Conservation (phyloP, 2,888 invertebrate species). For the Pachymerium ferrugineum region DNA sequence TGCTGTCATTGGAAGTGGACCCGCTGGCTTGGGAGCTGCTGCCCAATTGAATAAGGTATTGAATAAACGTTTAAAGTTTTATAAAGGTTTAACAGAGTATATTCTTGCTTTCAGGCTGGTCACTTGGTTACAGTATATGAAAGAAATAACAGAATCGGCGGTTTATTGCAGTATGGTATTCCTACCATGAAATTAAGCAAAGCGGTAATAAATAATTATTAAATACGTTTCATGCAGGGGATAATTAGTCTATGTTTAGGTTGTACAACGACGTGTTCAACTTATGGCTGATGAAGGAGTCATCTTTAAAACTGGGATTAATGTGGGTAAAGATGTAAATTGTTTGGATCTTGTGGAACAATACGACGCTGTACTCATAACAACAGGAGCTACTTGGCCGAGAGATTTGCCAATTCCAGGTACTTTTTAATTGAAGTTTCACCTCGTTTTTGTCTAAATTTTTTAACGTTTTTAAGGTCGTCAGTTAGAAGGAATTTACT, state of each 20-base stretch:
- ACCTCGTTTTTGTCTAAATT: not conserved
- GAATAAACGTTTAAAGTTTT: not conserved
- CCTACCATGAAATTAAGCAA: conserved; percentile 98
- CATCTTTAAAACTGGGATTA: conserved; percentile 76
- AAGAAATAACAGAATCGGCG: conserved; percentile 90
- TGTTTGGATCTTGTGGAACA: conserved; percentile 58
- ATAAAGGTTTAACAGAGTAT: not conserved
- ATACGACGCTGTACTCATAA: conserved; percentile 80
- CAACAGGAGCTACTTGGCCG: conserved; percentile 94
- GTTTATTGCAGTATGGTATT: conserved; percentile 93
- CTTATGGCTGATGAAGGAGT: conserved; percentile 86
- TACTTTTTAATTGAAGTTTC: conserved; percentile 35
- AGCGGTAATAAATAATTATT: conserved; percentile 35
- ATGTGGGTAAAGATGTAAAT: conserved; percentile 85
- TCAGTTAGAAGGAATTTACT: conserved; percentile 86
- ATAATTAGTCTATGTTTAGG: conserved; percentile 41
- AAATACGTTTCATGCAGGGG: not conserved
- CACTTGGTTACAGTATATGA: conserved; percentile 96
- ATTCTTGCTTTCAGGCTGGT: conserved; percentile 64
- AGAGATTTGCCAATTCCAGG: conserved; percentile 64
- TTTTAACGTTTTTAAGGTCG: conserved; percentile 62
- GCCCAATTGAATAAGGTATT: conserved; percentile 83
- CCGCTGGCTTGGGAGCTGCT: conserved; percentile 86
- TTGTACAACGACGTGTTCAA: conserved; percentile 77
- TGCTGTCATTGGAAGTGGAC: conserved; percentile 87